These are phyloP conservation scores for Emydoidea blandingii DNA, from an alignment of 2,797 vertebrate species.

Conservation along the genomic window DNA sequence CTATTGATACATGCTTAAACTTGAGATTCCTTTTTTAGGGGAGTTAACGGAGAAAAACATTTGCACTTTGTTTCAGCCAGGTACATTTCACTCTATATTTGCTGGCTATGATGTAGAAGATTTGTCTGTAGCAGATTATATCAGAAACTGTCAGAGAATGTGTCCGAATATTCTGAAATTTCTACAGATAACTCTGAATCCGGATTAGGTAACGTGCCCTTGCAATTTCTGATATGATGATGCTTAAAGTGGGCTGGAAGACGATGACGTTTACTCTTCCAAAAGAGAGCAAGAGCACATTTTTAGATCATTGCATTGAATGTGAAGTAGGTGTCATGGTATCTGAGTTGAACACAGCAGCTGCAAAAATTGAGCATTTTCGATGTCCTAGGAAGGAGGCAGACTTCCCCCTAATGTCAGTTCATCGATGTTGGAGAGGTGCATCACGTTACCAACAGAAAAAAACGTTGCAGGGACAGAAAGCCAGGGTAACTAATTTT, in stretches of 20 bases:
- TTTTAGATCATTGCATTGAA: constrained; percentile 24
- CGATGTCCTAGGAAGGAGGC: not conserved
- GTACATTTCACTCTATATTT: not conserved
- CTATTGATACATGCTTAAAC: not conserved
- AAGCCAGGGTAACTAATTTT: not conserved
- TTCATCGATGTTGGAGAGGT: not conserved
- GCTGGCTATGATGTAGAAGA: not conserved
- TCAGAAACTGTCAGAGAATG: not conserved
- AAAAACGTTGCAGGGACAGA: fast-evolving
- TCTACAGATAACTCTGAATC: not conserved
- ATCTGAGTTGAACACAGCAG: not conserved
- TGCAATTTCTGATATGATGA: not conserved
- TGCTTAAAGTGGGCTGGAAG: not conserved
- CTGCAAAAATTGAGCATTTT: not conserved
- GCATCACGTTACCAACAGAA: not conserved
- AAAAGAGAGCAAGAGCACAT: not conserved
- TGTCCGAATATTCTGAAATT: not conserved
- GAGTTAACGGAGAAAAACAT: not conserved
- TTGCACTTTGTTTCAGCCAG: not conserved
- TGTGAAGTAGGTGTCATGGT: not conserved
- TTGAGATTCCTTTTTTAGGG: not conserved
- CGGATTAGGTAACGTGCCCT: not conserved
- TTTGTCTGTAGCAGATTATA: not conserved
- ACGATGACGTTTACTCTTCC: not conserved
- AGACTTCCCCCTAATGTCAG: not conserved